phyloP scores from a whole-genome alignment of 2,888 invertebrate genomes.

The Phengaris alcon region DNA sequence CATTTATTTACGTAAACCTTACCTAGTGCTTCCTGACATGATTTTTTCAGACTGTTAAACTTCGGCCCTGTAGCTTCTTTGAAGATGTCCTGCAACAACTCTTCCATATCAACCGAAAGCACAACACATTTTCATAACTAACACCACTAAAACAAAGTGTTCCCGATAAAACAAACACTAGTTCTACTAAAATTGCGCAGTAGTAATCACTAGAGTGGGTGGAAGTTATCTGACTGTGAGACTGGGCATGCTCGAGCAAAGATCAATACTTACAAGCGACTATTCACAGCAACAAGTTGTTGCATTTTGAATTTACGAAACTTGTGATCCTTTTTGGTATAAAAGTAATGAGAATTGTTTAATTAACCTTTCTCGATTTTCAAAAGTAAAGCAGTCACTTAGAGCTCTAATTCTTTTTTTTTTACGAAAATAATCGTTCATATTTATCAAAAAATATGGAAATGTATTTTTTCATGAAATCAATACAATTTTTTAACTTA shows the following conservation, averaged over 20 bases:
- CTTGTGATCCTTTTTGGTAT: background rate
- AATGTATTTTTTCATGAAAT: too few relatives aligned
- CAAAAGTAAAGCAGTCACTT: too few relatives aligned
- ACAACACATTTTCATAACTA: conserved; percentile 39
- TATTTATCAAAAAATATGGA: too few relatives aligned
- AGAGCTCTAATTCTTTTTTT: too few relatives aligned
- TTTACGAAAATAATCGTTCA: too few relatives aligned
- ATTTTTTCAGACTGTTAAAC: conserved; percentile 85
- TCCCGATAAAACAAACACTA: conserved; percentile 28
- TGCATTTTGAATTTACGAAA: background rate
- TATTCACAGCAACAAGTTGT: conserved; percentile 8
- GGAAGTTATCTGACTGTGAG: conserved; percentile 54
- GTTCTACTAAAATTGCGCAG: conserved; percentile 35
- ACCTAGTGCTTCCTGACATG: conserved; percentile 94
- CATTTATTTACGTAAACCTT: conserved; percentile 42
- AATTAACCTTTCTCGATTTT: too few relatives aligned
- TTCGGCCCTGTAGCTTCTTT: conserved; percentile 92
- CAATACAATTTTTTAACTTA: too few relatives aligned
- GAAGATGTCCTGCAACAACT: conserved; percentile 89
- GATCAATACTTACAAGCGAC: conserved; percentile 59
- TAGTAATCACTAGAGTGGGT: conserved; percentile 52
- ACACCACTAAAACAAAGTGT: conserved; percentile 11
- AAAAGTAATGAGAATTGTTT: too few relatives aligned
- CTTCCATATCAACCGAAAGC: conserved; percentile 84
- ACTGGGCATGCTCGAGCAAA: conserved; percentile 68